A percentile compares a stretch with the other conserved stretches of the same genome.
Evolutionary conservation across 2,888 invertebrate species (phyloP).

Genomic region (Cancer borealis): DNA sequence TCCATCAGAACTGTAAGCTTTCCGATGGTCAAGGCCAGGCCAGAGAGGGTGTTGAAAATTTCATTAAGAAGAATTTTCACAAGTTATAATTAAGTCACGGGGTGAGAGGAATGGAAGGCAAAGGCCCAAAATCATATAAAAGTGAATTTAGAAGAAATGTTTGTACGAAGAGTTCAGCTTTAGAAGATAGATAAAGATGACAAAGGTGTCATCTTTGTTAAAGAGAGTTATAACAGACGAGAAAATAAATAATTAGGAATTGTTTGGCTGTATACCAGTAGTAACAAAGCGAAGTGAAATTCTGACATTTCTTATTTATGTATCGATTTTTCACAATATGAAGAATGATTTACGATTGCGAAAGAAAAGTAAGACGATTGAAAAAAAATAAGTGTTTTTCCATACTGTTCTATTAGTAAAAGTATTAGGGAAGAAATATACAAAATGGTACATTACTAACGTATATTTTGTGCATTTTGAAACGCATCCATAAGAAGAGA

Average conservation of each 20-base stretch:
- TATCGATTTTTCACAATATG: too few species aligned
- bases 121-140: not conserved
- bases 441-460: too few species aligned
- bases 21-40: not conserved
- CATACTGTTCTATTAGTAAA: too few species aligned
- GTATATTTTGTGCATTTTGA: too few species aligned
- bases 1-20: not conserved
- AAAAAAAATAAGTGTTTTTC: too few species aligned
- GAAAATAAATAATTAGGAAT: not conserved
- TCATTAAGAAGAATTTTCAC: not conserved
- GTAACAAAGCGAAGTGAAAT: too few species aligned
- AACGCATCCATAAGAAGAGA: not conserved
- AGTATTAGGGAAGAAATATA: too few species aligned
- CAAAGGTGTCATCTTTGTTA: not conserved
- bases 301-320: not conserved
- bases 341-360: too few species aligned
- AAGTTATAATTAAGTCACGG: constrained; percentile 11
- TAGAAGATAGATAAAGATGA: not conserved
- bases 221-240: not conserved
- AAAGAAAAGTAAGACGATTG: too few species aligned
- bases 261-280: too few species aligned
- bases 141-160: not conserved
- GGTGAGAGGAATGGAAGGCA: not conserved
- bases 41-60: not conserved
- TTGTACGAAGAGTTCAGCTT: not conserved